Conservation (phyloP, 1,140 invertebrate species). For the Hycleus cichorii region DNA sequence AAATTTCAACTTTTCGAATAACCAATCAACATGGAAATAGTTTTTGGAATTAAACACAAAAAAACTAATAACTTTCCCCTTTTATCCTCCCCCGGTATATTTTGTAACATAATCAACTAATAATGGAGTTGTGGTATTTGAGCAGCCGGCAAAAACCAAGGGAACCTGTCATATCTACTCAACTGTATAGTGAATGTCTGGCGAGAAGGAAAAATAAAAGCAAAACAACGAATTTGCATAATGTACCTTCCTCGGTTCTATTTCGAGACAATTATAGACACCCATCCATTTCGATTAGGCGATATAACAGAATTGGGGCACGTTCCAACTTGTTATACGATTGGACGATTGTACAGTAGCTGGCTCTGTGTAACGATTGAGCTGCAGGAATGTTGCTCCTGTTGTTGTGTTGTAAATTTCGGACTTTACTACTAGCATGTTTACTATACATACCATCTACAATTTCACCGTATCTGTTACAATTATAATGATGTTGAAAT, state of each 20-base stretch:
- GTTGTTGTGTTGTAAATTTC: constrained; percentile 10
- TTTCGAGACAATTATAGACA: constrained; percentile 16
- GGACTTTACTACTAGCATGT: constrained; percentile 8
- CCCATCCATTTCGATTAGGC: background rate
- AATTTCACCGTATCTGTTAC: too few relatives aligned
- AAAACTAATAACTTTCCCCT: too few relatives aligned
- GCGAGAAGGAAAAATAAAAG: constrained; percentile 16
- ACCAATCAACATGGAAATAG: too few relatives aligned
- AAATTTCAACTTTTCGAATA: too few relatives aligned
- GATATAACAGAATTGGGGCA: constrained; percentile 4
- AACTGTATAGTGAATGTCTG: background rate
- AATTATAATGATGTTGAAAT: too few relatives aligned
- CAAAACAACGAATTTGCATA: constrained; percentile 8
- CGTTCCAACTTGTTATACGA: background rate
- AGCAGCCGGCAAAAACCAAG: too few relatives aligned
- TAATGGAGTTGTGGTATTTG: too few relatives aligned
- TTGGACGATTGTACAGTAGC: constrained; percentile 20
- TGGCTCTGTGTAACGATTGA: constrained; percentile 20
- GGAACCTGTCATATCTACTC: too few relatives aligned
- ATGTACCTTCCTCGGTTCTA: constrained; percentile 15
- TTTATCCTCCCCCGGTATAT: too few relatives aligned
- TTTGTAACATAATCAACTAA: too few relatives aligned
- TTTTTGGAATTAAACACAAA: too few relatives aligned
- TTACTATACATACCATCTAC: background rate
- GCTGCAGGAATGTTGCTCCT: constrained; percentile 19